Evolutionary conservation across 2,888 invertebrate species (phyloP), one percentile per base, ranked within the genome.

Genomic region (Tromatobia lineatoria): DNA sequence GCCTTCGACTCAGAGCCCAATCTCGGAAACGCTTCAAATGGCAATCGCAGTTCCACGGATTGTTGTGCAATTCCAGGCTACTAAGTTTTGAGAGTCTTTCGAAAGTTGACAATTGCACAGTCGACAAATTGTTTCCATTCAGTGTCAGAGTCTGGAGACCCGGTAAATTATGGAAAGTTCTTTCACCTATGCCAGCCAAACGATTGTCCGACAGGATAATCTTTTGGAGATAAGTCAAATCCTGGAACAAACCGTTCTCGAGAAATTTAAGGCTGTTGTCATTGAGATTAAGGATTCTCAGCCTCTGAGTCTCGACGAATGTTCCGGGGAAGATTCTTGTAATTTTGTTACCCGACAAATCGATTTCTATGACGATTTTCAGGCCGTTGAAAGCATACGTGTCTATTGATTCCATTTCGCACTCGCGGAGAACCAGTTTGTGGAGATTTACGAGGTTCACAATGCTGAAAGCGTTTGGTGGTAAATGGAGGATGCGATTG

Each of bases 21-120:
- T 97, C 96, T 64, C 97, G 95, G 87, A 98, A 97, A 20, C 95
- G 95, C 90, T 97, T 96, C 74, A 98, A 94, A 85, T 96, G 96
- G 90, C 98, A 98, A 91, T 98, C 97, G 91, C 98, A 98, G 82
- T 96, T 95, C 98, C 98, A 98, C 0, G 97, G 97, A 92, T 98
- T 98, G 84, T 96, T 96, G 85, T 96, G 96, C 0, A 98, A 94
- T 74, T 96, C 96, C 59, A 98, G 94, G 89, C 96, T 97, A 34
- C 95, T 95, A 73, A 98, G 93, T 85, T 96, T 96, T 1, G 95
- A 95, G 75, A 98, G 94, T 45, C 95, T 95, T 77, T 95, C 95
- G 80, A 97, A 95, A 6, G 96, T 95, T 82, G 96, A 96, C 66
- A 95, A 94, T 89, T 95, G 95, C 70, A 98, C 93, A 74, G 95